Conservation (phyloP, 1,140 invertebrate genomes). For the Diachasma alloeum region DNA sequence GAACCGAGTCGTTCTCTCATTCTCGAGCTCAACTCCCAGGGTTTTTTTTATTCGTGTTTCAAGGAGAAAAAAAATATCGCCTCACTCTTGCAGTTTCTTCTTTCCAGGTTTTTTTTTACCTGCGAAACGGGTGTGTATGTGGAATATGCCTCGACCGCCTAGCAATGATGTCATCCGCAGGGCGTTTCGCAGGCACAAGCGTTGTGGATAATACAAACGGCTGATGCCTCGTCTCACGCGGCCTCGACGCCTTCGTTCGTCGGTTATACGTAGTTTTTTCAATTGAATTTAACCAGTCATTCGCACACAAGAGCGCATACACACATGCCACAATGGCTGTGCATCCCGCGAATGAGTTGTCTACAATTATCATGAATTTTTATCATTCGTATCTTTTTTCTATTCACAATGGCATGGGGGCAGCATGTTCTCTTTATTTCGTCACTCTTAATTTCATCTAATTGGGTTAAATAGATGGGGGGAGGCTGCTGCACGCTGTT, state of each 20-base stretch:
- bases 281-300: conserved; percentile 16
- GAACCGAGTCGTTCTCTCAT: conserved; percentile 16
- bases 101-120: conserved; percentile 5
- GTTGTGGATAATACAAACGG: background rate
- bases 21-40: conserved; percentile 11
- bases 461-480: conserved; percentile 6
- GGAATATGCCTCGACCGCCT: conserved; percentile 12
- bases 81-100: conserved; percentile 21
- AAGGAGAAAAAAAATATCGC: background rate
- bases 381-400: background rate
- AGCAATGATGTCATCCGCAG: conserved; percentile 29
- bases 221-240: background rate
- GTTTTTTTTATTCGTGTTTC: conserved; percentile 7
- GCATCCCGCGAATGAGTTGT: conserved; percentile 12
- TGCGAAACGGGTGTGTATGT: background rate
- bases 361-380: background rate
- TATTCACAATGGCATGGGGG: background rate
- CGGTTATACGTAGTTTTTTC: conserved; percentile 14
- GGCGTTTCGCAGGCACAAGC: conserved; percentile 22
- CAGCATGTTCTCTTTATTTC: background rate
- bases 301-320: background rate
- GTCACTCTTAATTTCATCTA: background rate
- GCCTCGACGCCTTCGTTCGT: background rate
- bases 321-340: background rate
- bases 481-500: background rate